Conservation (phyloP, 2,113 vertebrate species). For the Pavo muticus region DNA sequence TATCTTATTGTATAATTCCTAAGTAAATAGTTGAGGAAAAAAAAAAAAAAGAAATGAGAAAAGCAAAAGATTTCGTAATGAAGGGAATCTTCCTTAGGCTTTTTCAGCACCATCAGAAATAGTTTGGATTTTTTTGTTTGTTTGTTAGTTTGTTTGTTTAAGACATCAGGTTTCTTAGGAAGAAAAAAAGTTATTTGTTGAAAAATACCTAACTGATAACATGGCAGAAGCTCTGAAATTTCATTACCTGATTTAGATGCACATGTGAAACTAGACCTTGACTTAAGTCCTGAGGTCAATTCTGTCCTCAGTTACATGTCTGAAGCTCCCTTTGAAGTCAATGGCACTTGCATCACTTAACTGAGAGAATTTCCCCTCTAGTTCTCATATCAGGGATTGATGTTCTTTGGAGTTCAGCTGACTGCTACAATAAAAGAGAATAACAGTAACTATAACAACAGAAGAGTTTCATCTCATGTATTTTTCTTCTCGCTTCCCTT, state of each 20-base stretch:
- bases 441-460: neutral
- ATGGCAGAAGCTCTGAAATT: neutral
- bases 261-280: neutral
- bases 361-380: neutral
- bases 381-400: neutral
- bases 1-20: neutral
- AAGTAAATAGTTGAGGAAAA: neutral
- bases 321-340: conserved; percentile 9
- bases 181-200: neutral
- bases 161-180: neutral
- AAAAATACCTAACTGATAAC: neutral
- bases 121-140: too few species aligned
- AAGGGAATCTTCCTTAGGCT: neutral
- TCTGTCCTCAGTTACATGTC: neutral
- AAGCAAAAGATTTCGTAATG: neutral
- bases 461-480: neutral
- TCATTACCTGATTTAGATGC: neutral
- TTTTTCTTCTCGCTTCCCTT: neutral
- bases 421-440: neutral
- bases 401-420: neutral
- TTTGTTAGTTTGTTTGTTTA: neutral
- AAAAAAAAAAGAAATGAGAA: neutral
- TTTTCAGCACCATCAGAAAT: neutral
- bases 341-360: neutral
- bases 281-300: neutral